Base-by-base conservation (phyloP, 2,797 vertebrate species). In the Xenentodon cancila region DNA sequence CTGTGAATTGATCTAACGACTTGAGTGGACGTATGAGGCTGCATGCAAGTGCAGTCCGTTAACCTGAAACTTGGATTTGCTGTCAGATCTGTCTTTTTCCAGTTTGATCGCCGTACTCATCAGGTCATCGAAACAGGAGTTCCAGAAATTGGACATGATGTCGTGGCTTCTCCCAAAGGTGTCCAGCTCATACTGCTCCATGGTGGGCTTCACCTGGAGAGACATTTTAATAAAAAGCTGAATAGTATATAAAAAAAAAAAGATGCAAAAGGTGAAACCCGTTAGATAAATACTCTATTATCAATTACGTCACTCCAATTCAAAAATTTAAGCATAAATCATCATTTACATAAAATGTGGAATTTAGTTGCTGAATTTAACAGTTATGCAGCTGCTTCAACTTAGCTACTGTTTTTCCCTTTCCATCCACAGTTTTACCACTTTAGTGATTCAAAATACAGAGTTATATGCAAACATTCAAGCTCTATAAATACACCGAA, bases 71-170 rank as follows among this genome's bases (percentile, higher is more conserved):
- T 93, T 91, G 48, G 83, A 90, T 49, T 92, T 89, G 87, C 94
- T 94, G 57, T 94, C 90, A 0, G 90, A 86, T 46, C 89, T 85
- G 57, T 97, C 96, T 57, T 92, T 93, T 69, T 97, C 96, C 9
- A 91, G 82, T 32, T 77, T 92, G 63, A 92, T 90, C 0, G 93
- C 93, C 0, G 94, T 95, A 87, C 94, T 98, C 97, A 99, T 99
- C 66, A 99, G 92, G 53, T 93, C 94, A 3, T 99, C 98, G 0
- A 97, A 99, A 66, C 97, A 98, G 20, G 96, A 94, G 9, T 99
- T 99, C 98, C 98, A 99, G 90, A 99, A 99, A 55, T 94, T 95
- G 9, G 97, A 99, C 97, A 99, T 99, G 84, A 96, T 96, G 84
- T 98, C 94, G 0, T 99, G 98, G 82, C 97, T 96, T 85, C 95